Base-by-base conservation (phyloP, 2,113 vertebrate genomes). In the Gnathonemus echidnorhynchus region DNA sequence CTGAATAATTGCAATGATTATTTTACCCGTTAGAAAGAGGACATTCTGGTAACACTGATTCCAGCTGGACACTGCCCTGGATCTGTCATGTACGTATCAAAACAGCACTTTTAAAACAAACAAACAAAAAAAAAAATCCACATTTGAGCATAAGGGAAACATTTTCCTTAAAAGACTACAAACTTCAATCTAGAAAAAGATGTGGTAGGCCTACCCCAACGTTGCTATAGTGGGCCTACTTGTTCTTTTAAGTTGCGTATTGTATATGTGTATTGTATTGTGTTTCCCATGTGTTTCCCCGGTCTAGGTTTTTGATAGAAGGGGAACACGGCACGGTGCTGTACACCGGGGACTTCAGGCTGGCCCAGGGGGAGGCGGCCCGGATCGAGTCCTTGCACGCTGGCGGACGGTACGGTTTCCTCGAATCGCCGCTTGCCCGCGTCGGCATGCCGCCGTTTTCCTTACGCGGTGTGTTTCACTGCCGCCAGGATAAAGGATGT, bases 51-150 rank as follows among this genome's bases (percentile, higher is more conserved):
- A 91, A 99, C 98, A 6, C 95, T 99, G 85, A 95, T 99, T 10
- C 95, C 98, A 58, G 98, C 98, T 58, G 98, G 97, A 88, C 98
- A 99, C 92, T 99, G 98, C 92, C 98, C 98, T 7, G 98, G 98
- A 95, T 99, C 98, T 15, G 98, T 99, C 90, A 99, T 99, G 98
- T 98, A 96, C 2, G 97, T 94, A 52, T 77, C 17, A 17, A 45
- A 8, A 50, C 50, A 24, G 0, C 35, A 39, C 39, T 45, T 31
- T 80, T 80, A 42, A 42, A 80, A 42, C 31, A 39, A 6, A 2
- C 0, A 39, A n/a, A n/a, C n/a, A 35, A 35, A 0, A 1, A 39
- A 35, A 39, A 5, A 27, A 70, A 11, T 13, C 39, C 39, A 83
- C 77, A 45, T 83, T 21, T 70, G 1, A 70, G 10, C 2, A 27